Percentiles rank a stretch among this genome's conserved stretches.
phyloP scores from a whole-genome alignment of 2,113 vertebrate genomes.

The Astatoreochromis straeleni region DNA sequence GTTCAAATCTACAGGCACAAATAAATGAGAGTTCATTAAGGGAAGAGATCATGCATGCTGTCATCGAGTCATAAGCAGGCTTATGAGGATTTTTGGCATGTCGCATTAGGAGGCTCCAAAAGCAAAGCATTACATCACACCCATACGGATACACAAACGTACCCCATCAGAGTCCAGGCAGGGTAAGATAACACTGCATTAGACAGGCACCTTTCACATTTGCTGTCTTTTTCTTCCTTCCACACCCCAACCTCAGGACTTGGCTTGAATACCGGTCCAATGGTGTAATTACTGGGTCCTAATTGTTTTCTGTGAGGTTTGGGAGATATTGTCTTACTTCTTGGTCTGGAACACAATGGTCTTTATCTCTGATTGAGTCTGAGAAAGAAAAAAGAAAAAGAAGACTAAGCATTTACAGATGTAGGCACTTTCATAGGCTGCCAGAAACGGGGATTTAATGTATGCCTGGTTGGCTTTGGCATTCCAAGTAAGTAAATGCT shows the following conservation, averaged over 20 bases:
- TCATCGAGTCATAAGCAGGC: not conserved
- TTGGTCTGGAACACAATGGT: constrained; percentile 51
- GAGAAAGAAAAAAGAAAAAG: constrained; percentile 10
- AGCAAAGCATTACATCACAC: constrained; percentile 60
- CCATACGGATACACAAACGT: constrained; percentile 24
- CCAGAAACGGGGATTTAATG: constrained; percentile 56
- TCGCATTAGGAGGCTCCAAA: constrained; percentile 11
- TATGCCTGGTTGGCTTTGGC: constrained; percentile 53
- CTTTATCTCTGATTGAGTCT: constrained; percentile 61
- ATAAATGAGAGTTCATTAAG: not conserved
- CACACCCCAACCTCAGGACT: constrained; percentile 5
- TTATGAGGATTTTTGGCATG: not conserved
- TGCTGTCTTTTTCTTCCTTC: constrained; percentile 4
- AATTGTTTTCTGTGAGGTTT: constrained; percentile 64
- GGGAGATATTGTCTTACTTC: constrained; percentile 60
- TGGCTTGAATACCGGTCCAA: constrained; percentile 43
- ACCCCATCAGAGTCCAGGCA: not conserved
- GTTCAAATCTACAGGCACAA: not conserved
- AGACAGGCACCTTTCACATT: constrained; percentile 37
- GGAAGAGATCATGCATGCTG: not conserved
- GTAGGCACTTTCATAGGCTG: constrained; percentile 46
- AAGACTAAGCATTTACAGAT: constrained; percentile 63
- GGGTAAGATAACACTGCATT: constrained; percentile 44
- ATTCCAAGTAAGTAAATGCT: constrained; percentile 32
- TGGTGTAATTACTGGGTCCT: constrained; percentile 58